Base-by-base conservation (phyloP, 2,888 invertebrate species). In the Hartigia nigra region DNA sequence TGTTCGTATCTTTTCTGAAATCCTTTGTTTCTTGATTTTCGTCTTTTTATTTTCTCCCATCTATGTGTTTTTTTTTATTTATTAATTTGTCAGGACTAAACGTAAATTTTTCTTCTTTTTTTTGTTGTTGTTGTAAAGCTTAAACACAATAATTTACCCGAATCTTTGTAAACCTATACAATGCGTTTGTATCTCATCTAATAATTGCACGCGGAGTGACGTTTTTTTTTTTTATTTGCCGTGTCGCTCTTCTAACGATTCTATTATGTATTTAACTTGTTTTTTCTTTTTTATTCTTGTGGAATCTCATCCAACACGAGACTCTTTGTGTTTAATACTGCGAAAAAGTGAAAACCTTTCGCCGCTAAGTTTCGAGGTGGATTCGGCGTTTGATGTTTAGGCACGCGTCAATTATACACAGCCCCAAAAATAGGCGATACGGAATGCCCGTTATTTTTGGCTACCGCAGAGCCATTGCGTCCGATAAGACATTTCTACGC, bases 401-500 rank as follows among this genome's bases (percentile, higher is more conserved):
- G 74, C 79, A 80, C 76, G 69, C 80, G 78, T 84, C 82, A 78
- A 85, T 86, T 81, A 81, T 78, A 81, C 81, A 82, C 77, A 76
- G 81, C 78, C 82, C 78, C 82, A 81, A 81, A 81, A 87, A 86
- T 88, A 88, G 81, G 79, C 84, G 82, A 81, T 82, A 83, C 81
- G 87, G 86, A 84, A 87, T 87, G 85, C 79, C 80, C 78, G 82
- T 83, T 87, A 87, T 87, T 87, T 87, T 84, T 76, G 84, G 81
- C 76, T 79, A 70, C 77, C 81, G 80, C 77, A 81, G 78, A 80
- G 76, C 74, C 76, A 78, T 76, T 79, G 75, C 76, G 80, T 76
- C 77, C 82, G 85, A 86, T 86, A 85, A 82, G 81, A 55, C 23
- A 55, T 9, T 55, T 23, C 55, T 55, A 9, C 14, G 2, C 55